phyloP scores from a whole-genome alignment of 2,113 vertebrate genomes.

The Bos indicus region DNA sequence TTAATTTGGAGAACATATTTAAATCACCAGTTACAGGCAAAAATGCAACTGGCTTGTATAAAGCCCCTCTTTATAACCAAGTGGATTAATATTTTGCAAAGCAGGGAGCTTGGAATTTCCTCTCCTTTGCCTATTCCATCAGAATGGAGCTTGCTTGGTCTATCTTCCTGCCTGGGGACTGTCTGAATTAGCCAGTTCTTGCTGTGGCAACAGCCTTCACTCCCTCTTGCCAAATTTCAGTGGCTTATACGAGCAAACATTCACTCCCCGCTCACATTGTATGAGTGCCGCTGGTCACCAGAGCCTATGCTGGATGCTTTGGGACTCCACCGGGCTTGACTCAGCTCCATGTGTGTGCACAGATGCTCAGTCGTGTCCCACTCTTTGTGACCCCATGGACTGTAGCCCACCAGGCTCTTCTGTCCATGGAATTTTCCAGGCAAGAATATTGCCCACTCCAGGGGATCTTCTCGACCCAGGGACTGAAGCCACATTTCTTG shows the following conservation, averaged over 20 bases:
- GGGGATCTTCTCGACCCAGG: neutral
- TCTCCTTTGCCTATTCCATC: neutral
- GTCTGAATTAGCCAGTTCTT: neutral
- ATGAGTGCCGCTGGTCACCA: neutral
- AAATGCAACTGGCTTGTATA: neutral
- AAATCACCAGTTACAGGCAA: neutral
- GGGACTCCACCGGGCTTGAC: neutral
- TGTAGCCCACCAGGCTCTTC: neutral
- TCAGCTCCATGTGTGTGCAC: neutral
- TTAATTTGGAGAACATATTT: conserved; percentile 38
- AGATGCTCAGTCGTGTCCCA: neutral
- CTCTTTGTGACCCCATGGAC: neutral
- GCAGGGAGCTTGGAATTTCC: neutral
- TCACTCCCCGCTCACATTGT: neutral
- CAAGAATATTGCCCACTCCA: neutral
- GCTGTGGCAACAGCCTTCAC: neutral
- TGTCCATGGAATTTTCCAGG: neutral
- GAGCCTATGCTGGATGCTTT: neutral
- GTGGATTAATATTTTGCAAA: conserved; percentile 2
- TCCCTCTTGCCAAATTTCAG: neutral
- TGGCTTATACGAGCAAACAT: neutral
- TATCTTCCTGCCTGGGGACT: neutral
- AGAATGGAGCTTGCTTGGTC: neutral
- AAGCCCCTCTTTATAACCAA: conserved; percentile 3
- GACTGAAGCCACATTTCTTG: neutral